Evolutionary conservation across 1,140 invertebrate genomes (phyloP).

Genomic region (Aethina tumida): DNA sequence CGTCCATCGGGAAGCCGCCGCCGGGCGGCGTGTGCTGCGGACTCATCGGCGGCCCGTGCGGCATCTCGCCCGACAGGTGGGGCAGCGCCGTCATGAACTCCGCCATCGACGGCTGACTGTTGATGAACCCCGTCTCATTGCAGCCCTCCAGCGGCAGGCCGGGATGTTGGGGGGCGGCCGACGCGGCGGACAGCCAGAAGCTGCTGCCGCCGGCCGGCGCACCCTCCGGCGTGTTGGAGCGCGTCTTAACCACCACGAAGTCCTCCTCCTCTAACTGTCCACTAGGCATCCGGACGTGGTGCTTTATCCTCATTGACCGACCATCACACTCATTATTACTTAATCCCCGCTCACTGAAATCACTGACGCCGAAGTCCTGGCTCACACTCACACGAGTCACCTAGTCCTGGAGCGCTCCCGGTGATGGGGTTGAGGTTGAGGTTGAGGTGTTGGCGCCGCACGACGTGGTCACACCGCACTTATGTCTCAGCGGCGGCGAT

Average conservation of each 20-base stretch:
- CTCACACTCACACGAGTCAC: constrained; percentile 6
- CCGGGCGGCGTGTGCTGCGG: constrained; percentile 45
- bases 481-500: neutral
- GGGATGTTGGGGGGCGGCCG: constrained; percentile 23
- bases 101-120: constrained; percentile 85
- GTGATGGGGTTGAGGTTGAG: neutral
- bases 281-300: constrained; percentile 34
- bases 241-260: constrained; percentile 36
- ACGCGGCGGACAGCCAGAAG: constrained; percentile 34
- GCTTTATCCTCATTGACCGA: constrained; percentile 32
- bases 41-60: constrained; percentile 42
- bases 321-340: constrained; percentile 6
- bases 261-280: constrained; percentile 36
- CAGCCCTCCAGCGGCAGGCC: constrained; percentile 31
- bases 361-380: constrained; percentile 6
- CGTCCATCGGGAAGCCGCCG: constrained; percentile 46
- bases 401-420: neutral
- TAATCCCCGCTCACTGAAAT: constrained; percentile 10
- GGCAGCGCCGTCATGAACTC: constrained; percentile 80
- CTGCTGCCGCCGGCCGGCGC: constrained; percentile 27
- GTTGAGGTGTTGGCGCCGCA: neutral
- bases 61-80: constrained; percentile 47
- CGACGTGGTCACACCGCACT: constrained; percentile 5
- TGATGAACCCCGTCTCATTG: constrained; percentile 81
- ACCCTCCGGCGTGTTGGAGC: constrained; percentile 34